A percentile compares a stretch with the other conserved stretches of the same genome.
phyloP scores from a whole-genome alignment of 2,797 vertebrate genomes.

The Rhinatrema bivittatum region DNA sequence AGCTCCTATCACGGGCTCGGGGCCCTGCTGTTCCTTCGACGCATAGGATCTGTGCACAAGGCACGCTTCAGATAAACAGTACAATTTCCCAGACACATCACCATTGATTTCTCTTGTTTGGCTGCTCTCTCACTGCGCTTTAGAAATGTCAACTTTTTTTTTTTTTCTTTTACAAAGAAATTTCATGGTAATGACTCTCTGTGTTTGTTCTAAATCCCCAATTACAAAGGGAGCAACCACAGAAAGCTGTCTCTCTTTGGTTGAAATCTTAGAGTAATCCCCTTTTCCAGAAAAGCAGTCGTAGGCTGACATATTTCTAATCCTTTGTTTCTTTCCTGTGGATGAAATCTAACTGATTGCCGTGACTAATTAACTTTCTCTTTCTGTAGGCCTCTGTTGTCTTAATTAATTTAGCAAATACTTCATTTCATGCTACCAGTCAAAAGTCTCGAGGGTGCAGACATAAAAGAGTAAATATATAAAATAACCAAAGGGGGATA shows the following conservation, averaged over 20 bases:
- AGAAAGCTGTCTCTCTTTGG: constrained; percentile 52
- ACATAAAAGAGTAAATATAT: constrained; percentile 21
- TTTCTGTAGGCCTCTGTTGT: constrained; percentile 57
- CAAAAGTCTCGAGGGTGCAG: constrained; percentile 24
- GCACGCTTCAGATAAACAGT: too few species aligned
- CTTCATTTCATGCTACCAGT: constrained; percentile 34
- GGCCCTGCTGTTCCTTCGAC: rapidly evolving
- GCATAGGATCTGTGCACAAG: too few species aligned
- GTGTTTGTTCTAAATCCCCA: constrained; percentile 55
- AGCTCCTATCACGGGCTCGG: background rate
- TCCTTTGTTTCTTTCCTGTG: constrained; percentile 56
- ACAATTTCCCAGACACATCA: background rate
- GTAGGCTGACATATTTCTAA: constrained; percentile 49
- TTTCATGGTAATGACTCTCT: constrained; percentile 54
- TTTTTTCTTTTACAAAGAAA: constrained; percentile 38
- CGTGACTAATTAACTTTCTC: constrained; percentile 58
- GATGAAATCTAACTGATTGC: constrained; percentile 63
- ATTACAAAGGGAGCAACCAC: constrained; percentile 53
- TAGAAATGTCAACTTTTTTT: constrained; percentile 41
- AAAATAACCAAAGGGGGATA: constrained; percentile 6
- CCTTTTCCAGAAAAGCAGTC: constrained; percentile 52
- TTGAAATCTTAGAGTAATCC: constrained; percentile 53
- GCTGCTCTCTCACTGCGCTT: constrained; percentile 32
- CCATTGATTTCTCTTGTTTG: constrained; percentile 21
- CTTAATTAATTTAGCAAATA: constrained; percentile 59